Base-by-base conservation (phyloP, 2,113 vertebrate species). In the Myxocyprinus asiaticus region DNA sequence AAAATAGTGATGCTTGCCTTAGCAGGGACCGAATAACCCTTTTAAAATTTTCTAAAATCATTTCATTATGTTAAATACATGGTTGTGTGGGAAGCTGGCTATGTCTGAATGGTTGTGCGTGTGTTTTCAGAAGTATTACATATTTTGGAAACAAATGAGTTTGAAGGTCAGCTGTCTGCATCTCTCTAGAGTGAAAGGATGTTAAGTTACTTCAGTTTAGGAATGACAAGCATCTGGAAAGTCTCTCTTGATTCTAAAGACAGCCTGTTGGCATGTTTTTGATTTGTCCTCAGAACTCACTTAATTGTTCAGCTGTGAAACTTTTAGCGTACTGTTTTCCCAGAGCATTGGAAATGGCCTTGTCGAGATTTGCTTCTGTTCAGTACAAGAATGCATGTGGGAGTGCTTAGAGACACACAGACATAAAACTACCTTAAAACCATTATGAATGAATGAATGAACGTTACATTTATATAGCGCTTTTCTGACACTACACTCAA, bases 301-400 rank as follows among this genome's bases (percentile, higher is more conserved):
- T 22, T 51, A 45, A 80, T 67, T 79, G 59, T 78, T 85, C 69
- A 71, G 64, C 78, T 78, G 12, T 72, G 72, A 77, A 66, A 48
- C 64, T 66, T 69, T 33, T 15, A 67, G 17, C 11, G 4, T 67
- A 65, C 59, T 61, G 51, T 33, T 48, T 66, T 44, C 78, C 63
- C 55, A 51, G 9, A 68, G 55, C 64, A 17, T 22, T 51, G 48
- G 67, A 70, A 66, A 65, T 58, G 70, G 45, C 65, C 9, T 83
- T 70, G 74, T 48, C 9, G 74, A 65, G 74, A 50, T 14, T 74
- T 11, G 62, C 72, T 63, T 74, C 50, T 63, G 58, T 74, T 74
- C 58, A 63, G 59, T 64, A 65, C 22, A 65, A 65, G 14, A 76
- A 76, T 66, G 48, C 65, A 61, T 64, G 62, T 79, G 70, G 69